Evolutionary conservation across 2,888 invertebrate genomes (phyloP).

Genomic region (Eristalis intricaria): DNA sequence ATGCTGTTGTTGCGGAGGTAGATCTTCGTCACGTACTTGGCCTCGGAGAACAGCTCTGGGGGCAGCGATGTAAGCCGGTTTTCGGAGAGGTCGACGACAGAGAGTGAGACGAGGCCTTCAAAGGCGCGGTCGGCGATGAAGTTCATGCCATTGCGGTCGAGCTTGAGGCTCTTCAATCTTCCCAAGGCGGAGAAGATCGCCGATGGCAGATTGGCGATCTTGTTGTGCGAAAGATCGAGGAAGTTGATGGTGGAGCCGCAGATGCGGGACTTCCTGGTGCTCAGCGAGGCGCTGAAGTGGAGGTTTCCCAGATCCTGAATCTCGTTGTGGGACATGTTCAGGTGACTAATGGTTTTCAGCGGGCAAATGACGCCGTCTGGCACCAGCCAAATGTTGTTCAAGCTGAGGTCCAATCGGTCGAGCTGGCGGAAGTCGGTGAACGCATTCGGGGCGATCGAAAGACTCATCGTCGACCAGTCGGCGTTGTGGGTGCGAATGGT

Average conservation of each 20-base stretch:
- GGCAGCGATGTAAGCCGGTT: conserved; percentile 95
- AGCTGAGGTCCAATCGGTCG: conserved; percentile 91
- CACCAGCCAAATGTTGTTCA: conserved; percentile 94
- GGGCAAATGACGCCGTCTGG: conserved; percentile 93
- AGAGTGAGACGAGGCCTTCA: conserved; percentile 89
- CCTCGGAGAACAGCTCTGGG: conserved; percentile 91
- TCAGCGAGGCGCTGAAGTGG: conserved; percentile 87
- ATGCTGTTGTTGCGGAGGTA: conserved; percentile 95
- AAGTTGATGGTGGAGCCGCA: conserved; percentile 87
- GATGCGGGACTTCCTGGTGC: conserved; percentile 81
- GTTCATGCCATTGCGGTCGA: conserved; percentile 93
- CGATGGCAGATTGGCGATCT: conserved; percentile 90
- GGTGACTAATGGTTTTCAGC: conserved; percentile 88
- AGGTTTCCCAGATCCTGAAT: conserved; percentile 93
- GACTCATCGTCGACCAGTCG: conserved; percentile 92
- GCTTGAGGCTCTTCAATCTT: conserved; percentile 89
- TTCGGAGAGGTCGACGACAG: conserved; percentile 92
- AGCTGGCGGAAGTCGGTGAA: conserved; percentile 90
- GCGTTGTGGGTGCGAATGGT: conserved; percentile 93
- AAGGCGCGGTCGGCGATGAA: conserved; percentile 93
- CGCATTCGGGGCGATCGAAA: conserved; percentile 90
- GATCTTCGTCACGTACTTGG: conserved; percentile 92
- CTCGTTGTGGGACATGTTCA: conserved; percentile 93
- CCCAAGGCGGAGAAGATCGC: conserved; percentile 91
- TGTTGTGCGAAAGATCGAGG: conserved; percentile 92